Evolutionary conservation across 2,113 vertebrate genomes (phyloP).

Genomic region (Oxyura jamaicensis): DNA sequence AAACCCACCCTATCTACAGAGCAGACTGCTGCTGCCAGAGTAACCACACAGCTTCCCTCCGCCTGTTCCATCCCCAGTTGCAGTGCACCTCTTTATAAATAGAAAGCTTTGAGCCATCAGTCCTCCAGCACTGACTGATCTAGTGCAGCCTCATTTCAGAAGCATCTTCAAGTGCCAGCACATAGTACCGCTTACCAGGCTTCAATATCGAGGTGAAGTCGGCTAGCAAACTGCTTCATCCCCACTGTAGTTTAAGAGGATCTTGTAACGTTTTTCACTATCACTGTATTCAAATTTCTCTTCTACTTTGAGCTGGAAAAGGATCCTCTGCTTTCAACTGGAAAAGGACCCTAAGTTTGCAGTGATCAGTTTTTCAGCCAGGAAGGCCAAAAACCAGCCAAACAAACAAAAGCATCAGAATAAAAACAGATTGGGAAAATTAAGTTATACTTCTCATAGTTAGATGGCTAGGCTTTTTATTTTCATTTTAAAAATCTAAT

Average conservation of each 20-base stretch:
- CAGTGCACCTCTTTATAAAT: background rate
- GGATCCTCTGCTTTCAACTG: background rate
- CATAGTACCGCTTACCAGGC: background rate
- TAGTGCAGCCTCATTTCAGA: background rate
- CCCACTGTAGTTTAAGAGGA: background rate
- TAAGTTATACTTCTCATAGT: background rate
- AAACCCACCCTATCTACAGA: background rate
- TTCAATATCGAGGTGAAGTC: background rate
- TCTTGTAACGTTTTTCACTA: background rate
- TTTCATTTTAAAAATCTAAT: background rate
- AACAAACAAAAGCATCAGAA: background rate
- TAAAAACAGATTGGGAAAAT: background rate
- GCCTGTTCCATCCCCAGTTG: background rate
- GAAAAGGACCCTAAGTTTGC: background rate
- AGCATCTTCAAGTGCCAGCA: background rate
- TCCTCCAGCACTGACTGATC: background rate
- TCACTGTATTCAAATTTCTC: accelerated
- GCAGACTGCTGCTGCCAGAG: background rate
- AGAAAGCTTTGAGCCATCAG: background rate
- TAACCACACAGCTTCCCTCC: background rate
- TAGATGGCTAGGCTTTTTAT: background rate
- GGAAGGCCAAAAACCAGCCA: background rate
- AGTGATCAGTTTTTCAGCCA: background rate
- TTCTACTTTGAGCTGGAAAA: background rate
- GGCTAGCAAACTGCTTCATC: background rate